Evolutionary conservation across 2,113 vertebrate genomes (phyloP).

Genomic region (Phainopepla nitens): DNA sequence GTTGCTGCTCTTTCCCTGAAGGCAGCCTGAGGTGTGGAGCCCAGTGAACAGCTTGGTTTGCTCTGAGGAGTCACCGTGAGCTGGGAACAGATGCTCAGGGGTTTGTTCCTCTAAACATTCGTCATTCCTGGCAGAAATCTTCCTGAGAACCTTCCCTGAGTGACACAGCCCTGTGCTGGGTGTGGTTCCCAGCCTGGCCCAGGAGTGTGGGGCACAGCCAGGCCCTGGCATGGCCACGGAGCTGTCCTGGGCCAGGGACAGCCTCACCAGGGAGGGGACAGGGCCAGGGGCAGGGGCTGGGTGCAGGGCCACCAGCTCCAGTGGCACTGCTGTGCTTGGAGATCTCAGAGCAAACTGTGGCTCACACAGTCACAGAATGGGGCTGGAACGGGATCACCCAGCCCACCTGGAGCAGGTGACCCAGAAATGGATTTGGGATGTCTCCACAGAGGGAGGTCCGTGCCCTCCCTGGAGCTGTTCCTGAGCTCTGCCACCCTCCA

Average conservation of each 20-base stretch:
- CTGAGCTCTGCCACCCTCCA: not conserved
- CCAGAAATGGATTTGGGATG: not conserved
- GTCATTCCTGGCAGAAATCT: constrained; percentile 13
- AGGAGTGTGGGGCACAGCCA: fast-evolving
- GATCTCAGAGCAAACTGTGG: fast-evolving
- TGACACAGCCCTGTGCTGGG: not conserved
- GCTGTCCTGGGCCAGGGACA: fast-evolving
- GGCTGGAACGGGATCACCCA: fast-evolving
- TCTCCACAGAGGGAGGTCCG: not conserved
- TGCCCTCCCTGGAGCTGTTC: not conserved
- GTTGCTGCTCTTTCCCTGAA: constrained; percentile 11
- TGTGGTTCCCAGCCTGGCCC: not conserved
- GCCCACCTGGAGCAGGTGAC: not conserved
- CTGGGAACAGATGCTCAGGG: constrained; percentile 48
- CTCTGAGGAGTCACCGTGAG: constrained; percentile 16
- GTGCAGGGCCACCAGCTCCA: fast-evolving
- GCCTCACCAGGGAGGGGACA: fast-evolving
- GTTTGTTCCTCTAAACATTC: constrained; percentile 44
- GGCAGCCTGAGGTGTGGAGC: not conserved
- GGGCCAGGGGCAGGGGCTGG: fast-evolving
- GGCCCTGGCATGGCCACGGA: fast-evolving
- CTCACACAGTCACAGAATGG: fast-evolving
- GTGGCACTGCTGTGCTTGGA: fast-evolving
- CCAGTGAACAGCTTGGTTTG: constrained; percentile 12
- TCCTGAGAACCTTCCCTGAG: not conserved